phyloP scores from a whole-genome alignment of 1,140 invertebrate genomes.

The Apis laboriosa region DNA sequence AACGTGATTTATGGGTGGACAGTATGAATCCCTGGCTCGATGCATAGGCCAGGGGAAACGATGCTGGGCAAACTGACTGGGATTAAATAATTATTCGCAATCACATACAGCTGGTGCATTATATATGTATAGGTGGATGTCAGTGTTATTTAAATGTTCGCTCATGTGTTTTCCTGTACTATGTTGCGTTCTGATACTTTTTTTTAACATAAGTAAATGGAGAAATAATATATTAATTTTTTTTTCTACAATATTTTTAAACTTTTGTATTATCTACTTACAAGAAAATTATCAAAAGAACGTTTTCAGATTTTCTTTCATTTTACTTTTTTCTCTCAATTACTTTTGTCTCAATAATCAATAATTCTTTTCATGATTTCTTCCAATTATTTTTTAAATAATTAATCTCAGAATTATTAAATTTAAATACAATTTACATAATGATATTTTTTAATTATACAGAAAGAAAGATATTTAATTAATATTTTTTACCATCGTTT shows the following conservation, averaged over 20 bases:
- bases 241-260: neutral
- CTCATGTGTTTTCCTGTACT: conserved; percentile 4
- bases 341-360: no score
- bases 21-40: conserved; percentile 63
- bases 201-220: neutral
- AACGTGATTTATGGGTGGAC: conserved; percentile 68
- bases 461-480: no score
- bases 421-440: no score
- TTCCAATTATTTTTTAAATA: no score
- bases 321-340: no score
- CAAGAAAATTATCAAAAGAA: no score
- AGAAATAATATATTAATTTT: no score
- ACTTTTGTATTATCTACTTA: neutral
- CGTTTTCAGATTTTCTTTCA: no score
- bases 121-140: conserved; percentile 57
- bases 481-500: no score
- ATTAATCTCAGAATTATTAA: no score
- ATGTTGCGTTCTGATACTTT: neutral
- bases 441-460: no score
- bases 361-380: no score
- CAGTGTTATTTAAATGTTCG: conserved; percentile 55
- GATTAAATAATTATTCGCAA: conserved; percentile 75
- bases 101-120: conserved; percentile 67
- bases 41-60: conserved; percentile 43
- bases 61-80: conserved; percentile 42